These are phyloP conservation scores for Eurytoma adleriae DNA, from an alignment of 2,888 invertebrate genomes.

Conservation along the genomic window DNA sequence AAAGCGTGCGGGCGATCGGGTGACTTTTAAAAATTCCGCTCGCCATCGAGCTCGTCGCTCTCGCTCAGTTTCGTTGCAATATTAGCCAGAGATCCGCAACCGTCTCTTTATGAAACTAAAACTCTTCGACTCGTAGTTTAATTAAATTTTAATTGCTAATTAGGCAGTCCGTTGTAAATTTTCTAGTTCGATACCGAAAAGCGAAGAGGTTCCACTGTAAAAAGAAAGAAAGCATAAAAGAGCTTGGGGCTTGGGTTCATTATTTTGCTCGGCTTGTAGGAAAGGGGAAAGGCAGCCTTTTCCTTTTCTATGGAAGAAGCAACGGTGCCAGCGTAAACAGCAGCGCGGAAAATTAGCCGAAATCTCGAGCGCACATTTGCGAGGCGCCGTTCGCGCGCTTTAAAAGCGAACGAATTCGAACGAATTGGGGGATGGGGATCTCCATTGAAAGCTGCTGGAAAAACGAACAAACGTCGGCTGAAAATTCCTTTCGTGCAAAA, in stretches of 20 bases:
- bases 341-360: conserved; percentile 48
- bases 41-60: background rate
- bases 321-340: conserved; percentile 18
- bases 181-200: background rate
- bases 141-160: too few relatives aligned
- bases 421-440: conserved; percentile 7
- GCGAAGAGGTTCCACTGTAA: background rate
- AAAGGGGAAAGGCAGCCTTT: background rate
- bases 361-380: conserved; percentile 21
- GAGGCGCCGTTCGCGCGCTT: conserved; percentile 5
- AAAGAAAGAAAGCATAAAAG: too few relatives aligned
- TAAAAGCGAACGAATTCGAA: conserved; percentile 35
- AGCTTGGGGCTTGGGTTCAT: background rate
- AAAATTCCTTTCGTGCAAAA: conserved; percentile 7
- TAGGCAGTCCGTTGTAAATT: background rate
- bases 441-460: conserved; percentile 35
- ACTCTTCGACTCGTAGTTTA: too few relatives aligned
- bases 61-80: too few relatives aligned
- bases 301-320: conserved; percentile 21
- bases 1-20: background rate
- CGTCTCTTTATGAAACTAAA: too few relatives aligned
- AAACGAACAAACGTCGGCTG: conserved; percentile 19
- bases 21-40: conserved; percentile 23
- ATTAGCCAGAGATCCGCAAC: too few relatives aligned
- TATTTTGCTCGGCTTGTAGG: background rate